A percentile compares a stretch with the other conserved stretches of the same genome.
Evolutionary conservation across 2,113 vertebrate genomes (phyloP).

Genomic region (Chloroceryle aenea): DNA sequence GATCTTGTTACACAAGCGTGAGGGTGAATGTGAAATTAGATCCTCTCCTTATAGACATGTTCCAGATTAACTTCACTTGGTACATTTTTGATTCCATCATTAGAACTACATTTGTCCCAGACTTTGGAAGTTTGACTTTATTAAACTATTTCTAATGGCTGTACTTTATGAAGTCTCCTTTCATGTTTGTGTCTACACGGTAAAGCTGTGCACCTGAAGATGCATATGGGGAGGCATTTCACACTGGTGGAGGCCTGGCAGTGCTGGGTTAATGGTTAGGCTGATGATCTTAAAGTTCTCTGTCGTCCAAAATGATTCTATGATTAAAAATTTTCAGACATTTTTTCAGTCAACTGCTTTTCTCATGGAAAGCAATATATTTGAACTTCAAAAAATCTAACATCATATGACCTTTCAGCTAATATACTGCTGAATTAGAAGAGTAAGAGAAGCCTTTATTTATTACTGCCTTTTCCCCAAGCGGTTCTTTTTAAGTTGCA

Average conservation of each 20-base stretch:
- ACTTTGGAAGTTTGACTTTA: neutral
- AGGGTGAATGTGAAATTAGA: constrained; percentile 9
- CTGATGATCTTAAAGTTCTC: neutral
- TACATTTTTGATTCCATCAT: neutral
- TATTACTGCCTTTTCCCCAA: neutral
- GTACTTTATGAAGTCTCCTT: neutral
- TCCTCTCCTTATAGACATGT: neutral
- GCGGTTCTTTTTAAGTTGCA: neutral
- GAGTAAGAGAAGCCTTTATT: neutral
- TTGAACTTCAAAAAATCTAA: neutral
- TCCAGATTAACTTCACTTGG: constrained; percentile 2
- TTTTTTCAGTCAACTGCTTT: neutral
- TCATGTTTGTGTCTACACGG: neutral
- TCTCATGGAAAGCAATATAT: neutral
- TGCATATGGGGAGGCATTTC: neutral
- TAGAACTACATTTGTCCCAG: neutral
- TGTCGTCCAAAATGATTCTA: neutral
- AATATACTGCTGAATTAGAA: neutral
- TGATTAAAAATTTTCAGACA: neutral
- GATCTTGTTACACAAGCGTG: neutral
- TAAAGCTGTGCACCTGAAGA: neutral
- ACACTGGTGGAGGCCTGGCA: neutral
- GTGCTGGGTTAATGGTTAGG: neutral
- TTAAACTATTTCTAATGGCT: neutral
- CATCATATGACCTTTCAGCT: neutral